Conservation (phyloP, 2,113 vertebrate species). For the Miniopterus natalensis region DNA sequence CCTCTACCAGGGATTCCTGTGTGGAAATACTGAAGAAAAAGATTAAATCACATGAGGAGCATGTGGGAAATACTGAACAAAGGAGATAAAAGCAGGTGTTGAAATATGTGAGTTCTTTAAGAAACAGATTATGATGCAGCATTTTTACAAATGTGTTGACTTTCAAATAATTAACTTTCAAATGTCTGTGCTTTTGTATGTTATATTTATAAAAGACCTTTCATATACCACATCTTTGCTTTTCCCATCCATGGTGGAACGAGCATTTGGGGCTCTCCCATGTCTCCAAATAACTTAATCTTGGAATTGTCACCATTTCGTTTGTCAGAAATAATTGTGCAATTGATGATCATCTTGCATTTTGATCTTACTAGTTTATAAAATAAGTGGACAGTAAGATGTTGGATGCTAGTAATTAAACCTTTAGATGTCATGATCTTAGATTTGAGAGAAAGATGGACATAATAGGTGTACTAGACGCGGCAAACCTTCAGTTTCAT, state of each 20-base stretch:
- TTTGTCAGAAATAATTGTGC: not conserved
- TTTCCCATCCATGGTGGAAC: not conserved
- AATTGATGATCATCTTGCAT: not conserved
- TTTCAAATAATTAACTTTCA: slow-evolving; percentile 3
- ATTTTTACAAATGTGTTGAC: not conserved
- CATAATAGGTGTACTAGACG: not conserved
- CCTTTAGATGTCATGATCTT: not conserved
- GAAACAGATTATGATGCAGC: not conserved
- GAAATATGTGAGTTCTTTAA: not conserved
- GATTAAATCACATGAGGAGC: not conserved
- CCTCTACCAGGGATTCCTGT: not conserved
- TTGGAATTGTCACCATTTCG: not conserved
- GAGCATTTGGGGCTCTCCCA: not conserved
- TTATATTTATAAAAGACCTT: not conserved
- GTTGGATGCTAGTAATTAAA: not conserved
- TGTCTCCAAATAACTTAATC: not conserved
- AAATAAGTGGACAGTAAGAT: slow-evolving; percentile 40
- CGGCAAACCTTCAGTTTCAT: not conserved
- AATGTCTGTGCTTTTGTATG: not conserved
- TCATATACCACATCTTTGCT: not conserved
- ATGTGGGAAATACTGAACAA: not conserved
- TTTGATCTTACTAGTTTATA: not conserved
- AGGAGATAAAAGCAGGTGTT: not conserved
- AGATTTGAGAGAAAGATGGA: not conserved
- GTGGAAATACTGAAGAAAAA: not conserved